Percentiles rank a stretch among this genome's conserved stretches.
Conservation (phyloP, 2,888 invertebrate genomes). For the Troilus luridus region DNA sequence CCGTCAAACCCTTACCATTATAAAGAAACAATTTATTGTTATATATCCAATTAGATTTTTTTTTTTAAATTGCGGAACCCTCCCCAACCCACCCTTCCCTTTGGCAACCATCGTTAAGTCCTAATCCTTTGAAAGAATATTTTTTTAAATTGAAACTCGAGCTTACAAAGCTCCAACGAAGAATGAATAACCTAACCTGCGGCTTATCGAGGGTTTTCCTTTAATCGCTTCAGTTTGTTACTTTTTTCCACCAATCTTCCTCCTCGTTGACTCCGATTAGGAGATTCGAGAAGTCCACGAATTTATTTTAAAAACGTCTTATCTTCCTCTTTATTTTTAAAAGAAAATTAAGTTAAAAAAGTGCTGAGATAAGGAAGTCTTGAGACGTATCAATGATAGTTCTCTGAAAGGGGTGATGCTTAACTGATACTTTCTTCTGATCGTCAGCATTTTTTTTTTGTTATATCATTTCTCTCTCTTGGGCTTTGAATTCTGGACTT, state of each 20-base stretch:
- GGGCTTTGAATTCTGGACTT: too few relatives aligned
- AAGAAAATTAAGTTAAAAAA: background rate
- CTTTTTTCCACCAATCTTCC: background rate
- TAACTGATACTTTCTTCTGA: background rate
- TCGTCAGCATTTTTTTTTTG: background rate
- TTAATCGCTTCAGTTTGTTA: conserved; percentile 13
- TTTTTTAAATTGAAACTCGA: conserved; percentile 26
- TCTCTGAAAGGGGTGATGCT: background rate
- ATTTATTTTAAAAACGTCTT: background rate
- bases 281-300: background rate
- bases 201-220: conserved; percentile 28
- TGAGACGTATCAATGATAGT: background rate
- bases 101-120: conserved; percentile 13
- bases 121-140: conserved; percentile 33
- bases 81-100: background rate
- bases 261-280: background rate
- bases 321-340: background rate
- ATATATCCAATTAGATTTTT: conserved; percentile 10
- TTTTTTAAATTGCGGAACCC: background rate
- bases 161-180: background rate
- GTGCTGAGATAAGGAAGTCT: background rate
- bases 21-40: background rate
- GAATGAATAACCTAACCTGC: conserved; percentile 33
- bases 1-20: background rate
- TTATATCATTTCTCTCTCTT: too few relatives aligned